Evolutionary conservation across 2,113 vertebrate species (phyloP).

Genomic region (Lucifuga dentata): DNA sequence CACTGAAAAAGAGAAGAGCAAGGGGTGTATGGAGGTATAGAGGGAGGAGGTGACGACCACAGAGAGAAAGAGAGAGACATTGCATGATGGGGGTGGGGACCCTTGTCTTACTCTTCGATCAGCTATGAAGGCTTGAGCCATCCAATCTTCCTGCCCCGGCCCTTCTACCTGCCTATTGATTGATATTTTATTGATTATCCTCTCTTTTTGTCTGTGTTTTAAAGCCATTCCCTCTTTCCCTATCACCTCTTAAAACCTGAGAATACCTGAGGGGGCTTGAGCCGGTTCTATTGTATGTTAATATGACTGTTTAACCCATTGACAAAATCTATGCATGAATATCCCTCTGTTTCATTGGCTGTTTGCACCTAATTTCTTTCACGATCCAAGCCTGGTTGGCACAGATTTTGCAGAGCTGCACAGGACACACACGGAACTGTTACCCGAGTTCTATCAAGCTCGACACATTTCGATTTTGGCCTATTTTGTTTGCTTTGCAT

Average conservation of each 20-base stretch:
- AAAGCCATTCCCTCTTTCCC: slow-evolving; percentile 25
- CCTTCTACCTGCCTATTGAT: slow-evolving; percentile 59
- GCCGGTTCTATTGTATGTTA: slow-evolving; percentile 3
- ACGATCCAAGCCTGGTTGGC: slow-evolving; percentile 40
- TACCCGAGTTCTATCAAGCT: slow-evolving; percentile 6
- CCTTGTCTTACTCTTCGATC: slow-evolving; percentile 68
- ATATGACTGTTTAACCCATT: background rate
- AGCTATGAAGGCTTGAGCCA: slow-evolving; percentile 59
- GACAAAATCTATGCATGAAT: slow-evolving; percentile 24
- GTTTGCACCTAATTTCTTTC: slow-evolving; percentile 59
- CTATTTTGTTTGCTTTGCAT: background rate
- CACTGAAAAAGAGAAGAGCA: slow-evolving; percentile 17
- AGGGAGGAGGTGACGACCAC: slow-evolving; percentile 47
- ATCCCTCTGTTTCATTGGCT: slow-evolving; percentile 42
- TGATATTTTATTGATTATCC: slow-evolving; percentile 77
- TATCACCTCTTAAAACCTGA: slow-evolving; percentile 8
- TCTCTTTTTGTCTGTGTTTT: slow-evolving; percentile 56
- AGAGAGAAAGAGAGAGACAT: slow-evolving; percentile 45
- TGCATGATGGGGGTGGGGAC: slow-evolving; percentile 58
- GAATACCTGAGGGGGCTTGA: background rate
- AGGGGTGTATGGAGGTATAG: slow-evolving; percentile 26
- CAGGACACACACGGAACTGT: background rate
- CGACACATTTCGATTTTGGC: slow-evolving; percentile 22
- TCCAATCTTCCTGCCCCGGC: slow-evolving; percentile 48
- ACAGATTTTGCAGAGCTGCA: slow-evolving; percentile 26